Evolutionary conservation across 2,113 vertebrate genomes (phyloP).

Genomic region (Crotalus helleri): DNA sequence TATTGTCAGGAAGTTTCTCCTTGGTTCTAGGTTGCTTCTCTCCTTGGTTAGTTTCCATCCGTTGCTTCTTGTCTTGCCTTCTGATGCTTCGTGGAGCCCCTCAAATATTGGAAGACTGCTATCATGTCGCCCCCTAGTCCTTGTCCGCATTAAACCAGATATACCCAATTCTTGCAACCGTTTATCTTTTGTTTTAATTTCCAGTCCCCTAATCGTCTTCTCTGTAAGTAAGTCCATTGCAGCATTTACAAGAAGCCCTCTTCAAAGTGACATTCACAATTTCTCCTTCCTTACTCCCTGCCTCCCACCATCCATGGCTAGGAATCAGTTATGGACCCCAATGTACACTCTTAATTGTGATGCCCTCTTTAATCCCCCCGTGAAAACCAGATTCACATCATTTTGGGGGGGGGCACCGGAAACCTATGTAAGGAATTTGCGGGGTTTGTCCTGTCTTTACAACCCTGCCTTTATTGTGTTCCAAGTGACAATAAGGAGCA

Average conservation of each 20-base stretch:
- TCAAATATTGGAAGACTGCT: background rate
- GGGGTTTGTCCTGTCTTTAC: background rate
- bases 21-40: too few relatives aligned
- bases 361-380: background rate
- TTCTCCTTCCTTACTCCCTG: background rate
- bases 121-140: background rate
- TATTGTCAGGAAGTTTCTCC: background rate
- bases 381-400: background rate
- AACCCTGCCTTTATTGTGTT: background rate
- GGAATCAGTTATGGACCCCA: background rate
- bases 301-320: background rate
- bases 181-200: background rate
- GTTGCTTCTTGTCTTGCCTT: background rate
- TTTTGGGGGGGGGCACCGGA: background rate
- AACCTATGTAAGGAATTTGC: background rate
- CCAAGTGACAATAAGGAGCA: background rate
- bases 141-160: background rate
- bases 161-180: background rate
- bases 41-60: too few relatives aligned
- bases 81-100: background rate
- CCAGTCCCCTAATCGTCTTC: background rate
- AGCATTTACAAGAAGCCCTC: background rate
- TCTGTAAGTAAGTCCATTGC: background rate
- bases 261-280: background rate
- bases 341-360: background rate